These are phyloP conservation scores for Nothocercus julius DNA, from an alignment of 2,113 vertebrate species.

Conservation along the genomic window DNA sequence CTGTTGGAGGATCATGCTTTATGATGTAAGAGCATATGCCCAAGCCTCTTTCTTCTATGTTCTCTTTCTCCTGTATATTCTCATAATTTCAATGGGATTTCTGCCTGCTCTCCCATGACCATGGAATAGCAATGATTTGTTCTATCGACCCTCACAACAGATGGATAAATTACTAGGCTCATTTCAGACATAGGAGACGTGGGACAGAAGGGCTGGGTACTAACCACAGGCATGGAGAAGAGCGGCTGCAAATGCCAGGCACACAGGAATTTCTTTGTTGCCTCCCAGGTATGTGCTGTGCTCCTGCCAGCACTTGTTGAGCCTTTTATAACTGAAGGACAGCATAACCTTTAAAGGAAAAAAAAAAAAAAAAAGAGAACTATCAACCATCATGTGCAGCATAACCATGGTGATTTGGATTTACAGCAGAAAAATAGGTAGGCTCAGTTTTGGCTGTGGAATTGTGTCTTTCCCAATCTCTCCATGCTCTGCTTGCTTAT, in stretches of 20 bases:
- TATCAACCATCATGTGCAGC: fast-evolving
- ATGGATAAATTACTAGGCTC: neutral
- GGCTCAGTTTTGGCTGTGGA: neutral
- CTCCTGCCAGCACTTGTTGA: fast-evolving
- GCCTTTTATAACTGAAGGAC: neutral
- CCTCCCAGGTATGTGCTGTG: neutral
- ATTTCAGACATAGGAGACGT: neutral
- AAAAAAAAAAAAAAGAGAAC: neutral
- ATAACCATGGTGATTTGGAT: neutral
- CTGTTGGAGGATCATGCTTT: neutral
- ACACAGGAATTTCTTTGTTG: neutral
- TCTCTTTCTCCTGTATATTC: neutral
- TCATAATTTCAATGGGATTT: slow-evolving; percentile 16
- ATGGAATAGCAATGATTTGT: neutral
- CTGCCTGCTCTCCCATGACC: neutral
- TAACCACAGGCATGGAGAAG: fast-evolving
- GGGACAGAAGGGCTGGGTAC: neutral
- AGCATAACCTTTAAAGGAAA: neutral
- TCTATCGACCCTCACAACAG: neutral
- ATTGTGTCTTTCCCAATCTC: fast-evolving
- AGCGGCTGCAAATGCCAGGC: neutral
- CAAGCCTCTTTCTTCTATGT: fast-evolving
- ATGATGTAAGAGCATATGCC: neutral
- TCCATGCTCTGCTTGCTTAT: neutral
- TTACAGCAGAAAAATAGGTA: neutral